Evolutionary conservation across 2,888 invertebrate genomes (phyloP).

Genomic region (Synergus laeviventris): DNA sequence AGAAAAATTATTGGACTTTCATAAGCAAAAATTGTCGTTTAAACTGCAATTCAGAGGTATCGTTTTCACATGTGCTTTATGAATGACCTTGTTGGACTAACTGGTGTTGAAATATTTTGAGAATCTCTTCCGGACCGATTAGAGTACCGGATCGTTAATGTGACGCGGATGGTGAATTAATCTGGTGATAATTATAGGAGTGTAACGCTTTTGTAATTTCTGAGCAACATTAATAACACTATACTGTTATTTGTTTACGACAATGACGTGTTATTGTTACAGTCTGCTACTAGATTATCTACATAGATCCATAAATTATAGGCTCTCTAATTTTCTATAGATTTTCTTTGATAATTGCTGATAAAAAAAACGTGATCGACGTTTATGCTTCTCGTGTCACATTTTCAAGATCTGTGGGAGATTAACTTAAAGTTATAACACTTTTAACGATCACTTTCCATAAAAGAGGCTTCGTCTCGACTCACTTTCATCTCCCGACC

Average conservation of each 20-base stretch:
- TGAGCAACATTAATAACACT: not conserved
- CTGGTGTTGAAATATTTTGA: too few relatives aligned
- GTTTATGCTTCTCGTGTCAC: constrained; percentile 9
- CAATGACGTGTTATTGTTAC: not conserved
- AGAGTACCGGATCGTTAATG: too few relatives aligned
- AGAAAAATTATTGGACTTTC: too few relatives aligned
- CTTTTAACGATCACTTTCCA: constrained; percentile 34
- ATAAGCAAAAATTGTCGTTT: too few relatives aligned
- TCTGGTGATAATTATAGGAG: too few relatives aligned
- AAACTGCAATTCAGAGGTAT: too few relatives aligned
- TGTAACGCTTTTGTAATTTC: too few relatives aligned
- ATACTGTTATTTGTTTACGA: not conserved
- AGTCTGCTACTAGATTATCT: not conserved
- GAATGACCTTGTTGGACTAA: too few relatives aligned
- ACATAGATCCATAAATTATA: not conserved
- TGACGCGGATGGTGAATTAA: too few relatives aligned
- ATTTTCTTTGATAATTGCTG: not conserved
- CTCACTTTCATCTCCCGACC: constrained; percentile 29
- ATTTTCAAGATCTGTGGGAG: not conserved
- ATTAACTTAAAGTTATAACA: constrained; percentile 11
- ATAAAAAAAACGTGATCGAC: constrained; percentile 2
- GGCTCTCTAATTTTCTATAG: not conserved
- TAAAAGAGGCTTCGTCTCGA: constrained; percentile 25
- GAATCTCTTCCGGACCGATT: too few relatives aligned
- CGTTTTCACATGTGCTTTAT: too few relatives aligned